Conservation (phyloP, 2,797 vertebrate genomes). For the Knipowitschia caucasica region DNA sequence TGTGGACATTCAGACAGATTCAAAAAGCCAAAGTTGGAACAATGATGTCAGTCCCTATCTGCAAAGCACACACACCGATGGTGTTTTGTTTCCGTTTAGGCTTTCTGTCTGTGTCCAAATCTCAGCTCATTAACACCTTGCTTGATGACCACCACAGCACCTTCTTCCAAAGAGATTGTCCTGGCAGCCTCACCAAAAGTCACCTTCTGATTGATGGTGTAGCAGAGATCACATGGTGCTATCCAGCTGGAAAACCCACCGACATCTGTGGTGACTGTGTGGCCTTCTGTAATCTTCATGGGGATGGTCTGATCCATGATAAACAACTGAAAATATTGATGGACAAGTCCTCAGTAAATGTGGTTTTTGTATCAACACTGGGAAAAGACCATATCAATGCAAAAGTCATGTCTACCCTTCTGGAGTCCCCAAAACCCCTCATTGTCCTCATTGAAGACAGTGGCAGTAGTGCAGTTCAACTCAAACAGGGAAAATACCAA, state of each 20-base stretch:
- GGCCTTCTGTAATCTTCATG: conserved; percentile 61
- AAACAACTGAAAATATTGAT: conserved; percentile 61
- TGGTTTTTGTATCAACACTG: conserved; percentile 51
- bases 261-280: conserved; percentile 63
- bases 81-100: conserved; percentile 75
- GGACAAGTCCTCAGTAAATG: conserved; percentile 61
- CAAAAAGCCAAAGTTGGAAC: conserved; percentile 37
- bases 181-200: conserved; percentile 56
- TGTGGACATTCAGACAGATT: conserved; percentile 66
- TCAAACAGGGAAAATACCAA: conserved; percentile 26
- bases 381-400: conserved; percentile 16
- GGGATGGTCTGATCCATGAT: conserved; percentile 53
- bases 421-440: conserved; percentile 46
- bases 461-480: background rate
- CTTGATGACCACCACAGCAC: conserved; percentile 58
- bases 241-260: conserved; percentile 48
- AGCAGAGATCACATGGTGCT: conserved; percentile 80
- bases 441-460: conserved; percentile 62
- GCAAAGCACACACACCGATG: conserved; percentile 51
- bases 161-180: conserved; percentile 63
- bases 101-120: conserved; percentile 66
- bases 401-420: conserved; percentile 27
- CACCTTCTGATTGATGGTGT: conserved; percentile 68
- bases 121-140: conserved; percentile 58
- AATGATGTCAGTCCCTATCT: conserved; percentile 52